Evolutionary conservation across 2,113 vertebrate species (phyloP).

Genomic region (Chiloscyllium plagiosum): DNA sequence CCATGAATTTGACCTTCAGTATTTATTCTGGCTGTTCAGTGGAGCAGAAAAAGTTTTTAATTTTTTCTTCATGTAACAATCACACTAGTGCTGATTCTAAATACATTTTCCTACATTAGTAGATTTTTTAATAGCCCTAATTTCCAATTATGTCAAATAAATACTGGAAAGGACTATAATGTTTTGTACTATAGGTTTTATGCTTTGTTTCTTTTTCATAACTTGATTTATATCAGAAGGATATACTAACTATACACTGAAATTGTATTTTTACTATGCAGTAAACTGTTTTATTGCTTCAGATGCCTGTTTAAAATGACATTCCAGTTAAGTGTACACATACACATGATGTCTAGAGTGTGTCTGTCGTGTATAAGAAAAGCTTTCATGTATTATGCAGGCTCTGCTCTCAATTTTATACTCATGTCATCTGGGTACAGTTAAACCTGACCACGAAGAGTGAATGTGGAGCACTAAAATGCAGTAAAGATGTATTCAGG

Average conservation of each 20-base stretch:
- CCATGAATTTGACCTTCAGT: constrained; percentile 36
- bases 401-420: constrained; percentile 25
- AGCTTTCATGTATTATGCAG: constrained; percentile 11
- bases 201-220: not conserved
- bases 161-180: not conserved
- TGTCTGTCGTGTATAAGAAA: not conserved
- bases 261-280: not conserved
- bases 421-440: constrained; percentile 21
- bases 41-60: constrained; percentile 33
- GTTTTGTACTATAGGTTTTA: not conserved
- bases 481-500: not conserved
- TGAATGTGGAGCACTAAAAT: constrained; percentile 16
- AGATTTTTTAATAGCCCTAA: not conserved
- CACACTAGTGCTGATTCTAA: not conserved
- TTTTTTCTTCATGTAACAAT: constrained; percentile 29
- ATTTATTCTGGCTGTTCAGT: constrained; percentile 36
- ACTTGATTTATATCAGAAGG: not conserved
- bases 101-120: constrained; percentile 10
- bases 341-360: constrained; percentile 2
- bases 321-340: constrained; percentile 13
- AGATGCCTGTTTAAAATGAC: not conserved
- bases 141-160: not conserved
- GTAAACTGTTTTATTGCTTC: constrained; percentile 14
- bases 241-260: not conserved
- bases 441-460: constrained; percentile 7